Evolutionary conservation across 2,797 vertebrate species (phyloP).

Genomic region (Oreochromis mossambicus): DNA sequence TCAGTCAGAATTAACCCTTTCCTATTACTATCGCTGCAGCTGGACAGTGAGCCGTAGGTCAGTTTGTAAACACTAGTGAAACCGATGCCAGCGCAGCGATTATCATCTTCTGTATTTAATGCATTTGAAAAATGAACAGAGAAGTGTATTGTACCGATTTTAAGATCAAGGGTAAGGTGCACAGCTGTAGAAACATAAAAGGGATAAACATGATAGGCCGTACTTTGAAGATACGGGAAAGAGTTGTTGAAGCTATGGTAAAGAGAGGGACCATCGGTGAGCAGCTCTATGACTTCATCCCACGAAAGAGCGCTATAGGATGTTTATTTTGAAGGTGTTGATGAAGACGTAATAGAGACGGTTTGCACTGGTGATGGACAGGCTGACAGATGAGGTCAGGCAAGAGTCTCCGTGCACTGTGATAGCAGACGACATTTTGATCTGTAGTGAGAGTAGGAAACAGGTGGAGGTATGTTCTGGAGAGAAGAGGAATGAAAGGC

Average conservation of each 20-base stretch:
- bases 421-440: neutral
- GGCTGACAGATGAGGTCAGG: neutral
- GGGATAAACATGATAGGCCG: neutral
- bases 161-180: neutral
- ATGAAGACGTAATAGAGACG: neutral
- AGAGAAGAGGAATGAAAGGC: neutral
- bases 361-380: neutral
- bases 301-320: neutral
- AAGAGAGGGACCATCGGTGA: neutral
- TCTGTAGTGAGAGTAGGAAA: neutral
- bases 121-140: neutral
- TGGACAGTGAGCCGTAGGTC: neutral
- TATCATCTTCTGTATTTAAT: neutral
- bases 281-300: neutral
- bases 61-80: neutral
- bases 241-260: neutral
- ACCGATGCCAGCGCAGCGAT: neutral
- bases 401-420: neutral
- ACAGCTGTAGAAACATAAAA: neutral
- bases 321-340: neutral
- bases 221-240: neutral
- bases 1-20: conserved; percentile 70
- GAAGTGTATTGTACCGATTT: neutral
- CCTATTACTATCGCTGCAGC: conserved; percentile 23
- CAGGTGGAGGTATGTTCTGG: neutral